A percentile compares a stretch with the other conserved stretches of the same genome.
Evolutionary conservation across 2,113 vertebrate genomes (phyloP).

Genomic region (Phalacrocorax carbo): DNA sequence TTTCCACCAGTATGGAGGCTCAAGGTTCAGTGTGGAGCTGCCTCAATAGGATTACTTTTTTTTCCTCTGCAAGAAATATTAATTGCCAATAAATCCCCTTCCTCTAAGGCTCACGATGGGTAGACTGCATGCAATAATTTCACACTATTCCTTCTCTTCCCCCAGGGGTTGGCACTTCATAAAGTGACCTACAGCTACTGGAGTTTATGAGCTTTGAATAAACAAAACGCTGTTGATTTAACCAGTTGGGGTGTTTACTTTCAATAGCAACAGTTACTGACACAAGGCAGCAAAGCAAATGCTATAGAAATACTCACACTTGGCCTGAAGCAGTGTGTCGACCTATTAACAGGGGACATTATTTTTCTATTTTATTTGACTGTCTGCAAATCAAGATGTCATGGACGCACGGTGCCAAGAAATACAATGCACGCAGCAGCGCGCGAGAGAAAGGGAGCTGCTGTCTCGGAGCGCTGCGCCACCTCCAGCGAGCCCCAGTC

Average conservation of each 20-base stretch:
- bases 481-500: not conserved
- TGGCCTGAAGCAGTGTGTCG: constrained; percentile 45
- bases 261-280: constrained; percentile 64
- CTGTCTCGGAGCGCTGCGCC: not conserved
- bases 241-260: constrained; percentile 64
- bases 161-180: constrained; percentile 62
- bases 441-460: not conserved
- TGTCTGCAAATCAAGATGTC: constrained; percentile 33
- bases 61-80: constrained; percentile 52
- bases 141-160: constrained; percentile 58
- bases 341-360: constrained; percentile 28
- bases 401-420: constrained; percentile 16
- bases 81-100: constrained; percentile 61
- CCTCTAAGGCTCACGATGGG: constrained; percentile 52
- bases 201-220: constrained; percentile 71
- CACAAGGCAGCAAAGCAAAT: constrained; percentile 22
- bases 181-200: constrained; percentile 67
- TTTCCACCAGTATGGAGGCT: not conserved
- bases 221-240: constrained; percentile 64
- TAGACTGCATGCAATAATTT: constrained; percentile 42
- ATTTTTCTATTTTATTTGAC: constrained; percentile 60
- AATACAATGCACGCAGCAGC: not conserved
- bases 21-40: not conserved
- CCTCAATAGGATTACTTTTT: constrained; percentile 18
- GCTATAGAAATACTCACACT: constrained; percentile 42